Conservation (phyloP, 2,797 vertebrate species). For the Huso huso region DNA sequence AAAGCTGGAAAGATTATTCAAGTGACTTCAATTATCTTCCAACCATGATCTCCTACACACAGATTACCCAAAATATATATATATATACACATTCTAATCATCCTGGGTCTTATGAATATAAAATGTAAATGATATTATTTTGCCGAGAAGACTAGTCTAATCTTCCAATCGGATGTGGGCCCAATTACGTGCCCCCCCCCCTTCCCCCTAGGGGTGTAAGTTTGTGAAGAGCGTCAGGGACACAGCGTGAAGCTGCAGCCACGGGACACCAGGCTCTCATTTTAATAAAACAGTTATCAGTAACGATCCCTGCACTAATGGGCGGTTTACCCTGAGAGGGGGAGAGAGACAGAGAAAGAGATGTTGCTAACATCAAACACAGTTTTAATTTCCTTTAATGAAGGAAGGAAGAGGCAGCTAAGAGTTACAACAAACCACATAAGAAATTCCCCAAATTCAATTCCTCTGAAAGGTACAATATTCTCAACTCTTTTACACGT, state of each 20-base stretch:
- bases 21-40: slow-evolving; percentile 1
- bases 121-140: slow-evolving; percentile 2
- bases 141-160: slow-evolving; percentile 54
- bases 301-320: slow-evolving; percentile 46
- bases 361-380: too few species aligned
- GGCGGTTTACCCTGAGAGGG: slow-evolving; percentile 68
- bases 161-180: slow-evolving; percentile 58
- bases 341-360: slow-evolving; percentile 32
- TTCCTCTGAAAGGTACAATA: too few species aligned
- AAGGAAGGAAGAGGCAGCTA: too few species aligned
- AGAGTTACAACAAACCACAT: too few species aligned
- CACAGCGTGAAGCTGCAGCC: slow-evolving; percentile 6
- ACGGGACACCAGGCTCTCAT: slow-evolving; percentile 51
- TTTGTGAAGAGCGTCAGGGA: slow-evolving; percentile 24
- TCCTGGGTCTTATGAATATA: slow-evolving; percentile 8
- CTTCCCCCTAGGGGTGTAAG: slow-evolving; percentile 52
- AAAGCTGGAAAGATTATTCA: slow-evolving; percentile 4
- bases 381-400: too few species aligned
- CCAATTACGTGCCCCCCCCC: slow-evolving; percentile 62
- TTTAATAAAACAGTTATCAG: slow-evolving; percentile 68
- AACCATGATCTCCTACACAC: not conserved
- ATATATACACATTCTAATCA: slow-evolving; percentile 1
- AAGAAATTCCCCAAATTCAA: too few species aligned
- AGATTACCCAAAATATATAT: slow-evolving; percentile 5
- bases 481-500: too few species aligned